Conservation (phyloP, 2,888 invertebrate species). For the Gonocerus acuteangulatus region DNA sequence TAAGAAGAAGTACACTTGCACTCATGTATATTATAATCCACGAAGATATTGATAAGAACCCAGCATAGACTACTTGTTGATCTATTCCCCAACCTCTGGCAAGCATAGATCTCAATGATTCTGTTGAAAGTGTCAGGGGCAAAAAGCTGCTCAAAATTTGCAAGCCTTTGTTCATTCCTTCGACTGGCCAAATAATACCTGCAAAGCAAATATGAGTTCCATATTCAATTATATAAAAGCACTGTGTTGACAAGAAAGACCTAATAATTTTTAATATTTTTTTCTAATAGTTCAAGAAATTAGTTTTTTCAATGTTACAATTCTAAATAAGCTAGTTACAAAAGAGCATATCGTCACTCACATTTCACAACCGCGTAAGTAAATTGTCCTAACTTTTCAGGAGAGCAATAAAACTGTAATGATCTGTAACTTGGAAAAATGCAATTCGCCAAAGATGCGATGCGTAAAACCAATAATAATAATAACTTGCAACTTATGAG, state of each 20-base stretch:
- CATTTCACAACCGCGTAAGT: no score
- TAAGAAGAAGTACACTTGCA: constrained; percentile 64
- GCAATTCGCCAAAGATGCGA: no score
- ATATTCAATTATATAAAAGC: constrained; percentile 34
- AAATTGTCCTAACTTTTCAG: no score
- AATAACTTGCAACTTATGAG: no score
- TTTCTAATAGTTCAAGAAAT: no score
- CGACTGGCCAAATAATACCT: constrained; percentile 87
- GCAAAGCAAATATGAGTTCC: constrained; percentile 36
- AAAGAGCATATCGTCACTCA: no score
- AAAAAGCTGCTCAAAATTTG: constrained; percentile 64
- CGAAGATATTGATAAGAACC: constrained; percentile 65
- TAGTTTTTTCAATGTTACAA: no score
- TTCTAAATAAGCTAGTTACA: no score
- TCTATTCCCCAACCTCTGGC: constrained; percentile 73
- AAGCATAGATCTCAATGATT: constrained; percentile 74
- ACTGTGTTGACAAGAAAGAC: background rate
- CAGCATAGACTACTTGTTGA: constrained; percentile 66
- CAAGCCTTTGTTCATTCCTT: constrained; percentile 76
- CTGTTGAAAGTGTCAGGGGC: constrained; percentile 81
- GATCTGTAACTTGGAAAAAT: no score
- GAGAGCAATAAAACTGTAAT: no score
- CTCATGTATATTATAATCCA: constrained; percentile 75
- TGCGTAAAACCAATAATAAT: no score
- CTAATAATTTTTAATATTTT: background rate